Evolutionary conservation across 2,797 vertebrate genomes (phyloP).

Genomic region (Cossypha heuglini): DNA sequence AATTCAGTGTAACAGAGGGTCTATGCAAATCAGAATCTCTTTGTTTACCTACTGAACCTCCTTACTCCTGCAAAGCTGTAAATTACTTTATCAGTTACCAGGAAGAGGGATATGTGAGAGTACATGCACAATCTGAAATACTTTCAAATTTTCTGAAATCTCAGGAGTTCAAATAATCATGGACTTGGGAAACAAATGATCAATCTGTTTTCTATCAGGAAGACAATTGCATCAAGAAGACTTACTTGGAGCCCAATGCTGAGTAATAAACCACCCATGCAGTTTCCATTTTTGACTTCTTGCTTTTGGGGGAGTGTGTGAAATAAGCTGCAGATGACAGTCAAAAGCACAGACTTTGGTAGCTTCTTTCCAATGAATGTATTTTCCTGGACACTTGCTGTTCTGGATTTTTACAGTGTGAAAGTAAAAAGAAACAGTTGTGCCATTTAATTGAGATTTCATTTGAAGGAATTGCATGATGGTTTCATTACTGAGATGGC

Average conservation of each 20-base stretch:
- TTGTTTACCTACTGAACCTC: neutral
- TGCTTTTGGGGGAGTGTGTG: neutral
- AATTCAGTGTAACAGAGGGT: neutral
- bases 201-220: constrained; percentile 28
- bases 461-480: constrained; percentile 42
- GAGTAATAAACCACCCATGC: constrained; percentile 56
- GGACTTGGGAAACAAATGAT: neutral
- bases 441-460: constrained; percentile 45
- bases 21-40: neutral
- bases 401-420: constrained; percentile 37
- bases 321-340: constrained; percentile 52
- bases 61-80: neutral
- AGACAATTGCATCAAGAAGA: neutral
- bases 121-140: neutral
- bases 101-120: neutral
- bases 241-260: neutral
- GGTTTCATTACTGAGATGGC: constrained; percentile 64
- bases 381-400: constrained; percentile 56
- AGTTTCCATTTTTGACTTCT: constrained; percentile 56
- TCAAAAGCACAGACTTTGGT: neutral
- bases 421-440: constrained; percentile 64
- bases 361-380: constrained; percentile 44
- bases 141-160: neutral
- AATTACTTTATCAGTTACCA: neutral
- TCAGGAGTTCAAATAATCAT: neutral